A percentile compares a stretch with the other conserved stretches of the same genome.
These are phyloP conservation scores for Drymodes brunneopygia DNA, from an alignment of 2,113 vertebrate genomes.

Conservation along the genomic window DNA sequence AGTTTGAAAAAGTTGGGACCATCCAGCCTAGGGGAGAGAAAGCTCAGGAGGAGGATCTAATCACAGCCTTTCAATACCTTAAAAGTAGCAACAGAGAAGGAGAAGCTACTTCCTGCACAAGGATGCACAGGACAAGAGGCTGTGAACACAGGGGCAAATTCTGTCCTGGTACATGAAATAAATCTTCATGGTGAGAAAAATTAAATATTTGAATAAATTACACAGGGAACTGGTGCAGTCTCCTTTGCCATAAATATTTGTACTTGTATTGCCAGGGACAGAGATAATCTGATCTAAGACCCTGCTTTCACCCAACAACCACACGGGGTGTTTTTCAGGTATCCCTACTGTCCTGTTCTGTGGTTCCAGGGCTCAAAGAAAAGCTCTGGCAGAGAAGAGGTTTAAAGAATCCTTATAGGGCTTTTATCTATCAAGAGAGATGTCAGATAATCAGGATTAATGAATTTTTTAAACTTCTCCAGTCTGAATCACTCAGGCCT, in stretches of 20 bases:
- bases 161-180: neutral
- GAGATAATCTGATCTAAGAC: neutral
- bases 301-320: neutral
- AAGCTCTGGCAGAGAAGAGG: neutral
- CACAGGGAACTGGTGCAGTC: neutral
- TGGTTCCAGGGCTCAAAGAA: neutral
- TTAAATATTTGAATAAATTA: neutral
- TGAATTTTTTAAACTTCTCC: constrained; percentile 5
- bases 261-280: neutral
- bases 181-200: neutral
- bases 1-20: neutral
- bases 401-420: neutral
- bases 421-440: neutral
- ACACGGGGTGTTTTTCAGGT: neutral
- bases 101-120: neutral
- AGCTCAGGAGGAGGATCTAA: neutral
- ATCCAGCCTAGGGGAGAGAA: neutral
- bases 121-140: neutral
- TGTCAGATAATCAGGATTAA: neutral
- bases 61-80: neutral
- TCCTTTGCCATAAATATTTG: neutral
- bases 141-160: neutral
- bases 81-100: neutral
- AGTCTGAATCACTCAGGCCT: neutral
- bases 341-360: neutral